Evolutionary conservation across 2,113 vertebrate species (phyloP).

Genomic region (Cephalopterus ornatus): DNA sequence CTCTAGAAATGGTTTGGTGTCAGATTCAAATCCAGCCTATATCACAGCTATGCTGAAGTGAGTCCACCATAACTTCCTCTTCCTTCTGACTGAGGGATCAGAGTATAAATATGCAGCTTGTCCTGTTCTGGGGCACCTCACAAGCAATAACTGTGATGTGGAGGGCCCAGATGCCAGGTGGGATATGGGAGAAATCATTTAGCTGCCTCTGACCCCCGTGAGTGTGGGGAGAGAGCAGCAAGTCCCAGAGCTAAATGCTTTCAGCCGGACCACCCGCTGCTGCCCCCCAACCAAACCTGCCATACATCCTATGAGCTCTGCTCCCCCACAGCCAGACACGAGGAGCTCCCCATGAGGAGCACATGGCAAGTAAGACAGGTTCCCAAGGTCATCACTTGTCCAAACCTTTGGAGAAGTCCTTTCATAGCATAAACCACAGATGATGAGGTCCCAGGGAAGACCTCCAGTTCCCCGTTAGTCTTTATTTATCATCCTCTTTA

Average conservation of each 20-base stretch:
- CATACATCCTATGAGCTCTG: fast-evolving
- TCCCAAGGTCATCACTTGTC: background rate
- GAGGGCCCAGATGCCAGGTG: background rate
- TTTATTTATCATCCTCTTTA: background rate
- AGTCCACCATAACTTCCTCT: background rate
- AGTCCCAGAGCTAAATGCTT: background rate
- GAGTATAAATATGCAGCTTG: background rate
- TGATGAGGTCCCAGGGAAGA: background rate
- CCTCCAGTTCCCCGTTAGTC: background rate
- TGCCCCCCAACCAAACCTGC: background rate
- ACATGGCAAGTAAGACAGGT: background rate
- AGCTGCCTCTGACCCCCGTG: background rate
- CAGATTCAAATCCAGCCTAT: background rate
- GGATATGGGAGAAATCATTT: background rate
- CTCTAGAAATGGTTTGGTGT: background rate
- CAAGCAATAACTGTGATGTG: background rate
- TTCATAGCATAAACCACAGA: background rate
- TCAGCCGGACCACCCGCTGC: background rate
- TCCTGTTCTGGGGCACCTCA: background rate
- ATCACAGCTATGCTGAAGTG: background rate
- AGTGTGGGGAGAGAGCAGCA: background rate
- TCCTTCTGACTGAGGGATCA: background rate
- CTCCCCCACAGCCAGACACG: background rate
- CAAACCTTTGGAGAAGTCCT: background rate
- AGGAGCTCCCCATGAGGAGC: background rate